A percentile compares a stretch with the other conserved stretches of the same genome.
These are phyloP conservation scores for Pelochelys cantorii DNA, from an alignment of 2,797 vertebrate species.

Conservation along the genomic window DNA sequence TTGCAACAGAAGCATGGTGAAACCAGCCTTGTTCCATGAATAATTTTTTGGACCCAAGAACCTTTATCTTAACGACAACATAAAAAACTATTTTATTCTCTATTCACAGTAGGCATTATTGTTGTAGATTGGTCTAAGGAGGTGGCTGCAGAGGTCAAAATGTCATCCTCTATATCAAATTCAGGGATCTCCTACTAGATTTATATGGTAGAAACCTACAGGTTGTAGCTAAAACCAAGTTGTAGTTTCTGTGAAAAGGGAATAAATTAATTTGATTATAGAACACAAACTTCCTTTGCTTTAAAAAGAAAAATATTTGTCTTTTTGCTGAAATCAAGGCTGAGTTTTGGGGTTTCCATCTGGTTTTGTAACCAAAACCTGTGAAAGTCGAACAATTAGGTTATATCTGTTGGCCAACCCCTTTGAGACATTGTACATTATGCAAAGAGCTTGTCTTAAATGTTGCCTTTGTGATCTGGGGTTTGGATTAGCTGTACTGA, in stretches of 20 bases:
- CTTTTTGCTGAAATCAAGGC: background rate
- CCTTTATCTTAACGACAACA: background rate
- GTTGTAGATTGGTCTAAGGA: background rate
- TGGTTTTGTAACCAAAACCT: constrained; percentile 10
- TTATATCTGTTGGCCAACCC: constrained; percentile 16
- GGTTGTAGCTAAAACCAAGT: background rate
- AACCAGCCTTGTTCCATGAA: background rate
- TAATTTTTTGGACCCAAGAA: background rate
- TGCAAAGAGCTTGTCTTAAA: background rate
- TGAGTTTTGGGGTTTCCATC: background rate
- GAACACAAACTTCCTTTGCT: background rate
- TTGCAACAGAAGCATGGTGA: background rate
- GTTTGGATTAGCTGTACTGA: constrained; percentile 29
- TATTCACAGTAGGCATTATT: background rate
- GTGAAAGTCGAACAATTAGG: background rate
- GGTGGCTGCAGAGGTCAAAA: background rate
- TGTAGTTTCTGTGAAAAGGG: background rate
- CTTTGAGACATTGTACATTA: background rate
- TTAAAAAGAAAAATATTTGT: background rate
- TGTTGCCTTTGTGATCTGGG: constrained; percentile 15
- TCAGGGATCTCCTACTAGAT: constrained; percentile 20
- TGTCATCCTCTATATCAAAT: background rate
- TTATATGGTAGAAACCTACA: background rate
- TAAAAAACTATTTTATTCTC: background rate
- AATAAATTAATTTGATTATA: background rate